Conservation (phyloP, 1,140 invertebrate species). For the Bombyx mandarina region DNA sequence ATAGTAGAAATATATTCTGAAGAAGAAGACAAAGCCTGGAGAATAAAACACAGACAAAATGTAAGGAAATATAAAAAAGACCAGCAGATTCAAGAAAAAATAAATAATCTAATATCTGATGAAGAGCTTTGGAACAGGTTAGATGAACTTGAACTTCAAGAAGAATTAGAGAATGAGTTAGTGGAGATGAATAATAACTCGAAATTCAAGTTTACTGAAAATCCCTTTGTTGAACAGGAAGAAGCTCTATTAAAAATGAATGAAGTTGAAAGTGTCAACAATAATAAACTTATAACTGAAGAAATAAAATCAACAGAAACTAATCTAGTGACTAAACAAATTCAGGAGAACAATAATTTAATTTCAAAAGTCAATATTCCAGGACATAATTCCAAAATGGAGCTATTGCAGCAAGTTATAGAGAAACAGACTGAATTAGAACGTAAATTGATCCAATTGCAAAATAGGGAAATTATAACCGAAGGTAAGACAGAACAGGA, state of each 20-base stretch:
- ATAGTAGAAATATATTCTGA: constrained; percentile 74
- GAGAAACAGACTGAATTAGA: constrained; percentile 69
- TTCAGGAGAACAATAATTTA: constrained; percentile 7
- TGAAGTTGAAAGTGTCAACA: background rate
- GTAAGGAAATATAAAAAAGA: constrained; percentile 44
- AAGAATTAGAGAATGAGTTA: constrained; percentile 63
- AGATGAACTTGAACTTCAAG: constrained; percentile 63
- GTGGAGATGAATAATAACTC: constrained; percentile 13
- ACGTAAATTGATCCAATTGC: constrained; percentile 61
- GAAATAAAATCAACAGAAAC: constrained; percentile 6
- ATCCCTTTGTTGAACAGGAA: constrained; percentile 18
- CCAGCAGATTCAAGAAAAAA: constrained; percentile 24
- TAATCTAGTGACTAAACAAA: background rate
- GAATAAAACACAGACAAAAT: constrained; percentile 49
- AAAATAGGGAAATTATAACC: constrained; percentile 39
- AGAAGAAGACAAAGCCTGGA: constrained; percentile 73
- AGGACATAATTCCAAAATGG: constrained; percentile 26
- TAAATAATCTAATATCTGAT: constrained; percentile 32
- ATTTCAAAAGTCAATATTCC: constrained; percentile 8
- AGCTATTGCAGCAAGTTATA: constrained; percentile 60
- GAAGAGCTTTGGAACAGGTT: constrained; percentile 59
- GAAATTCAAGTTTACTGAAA: constrained; percentile 11
- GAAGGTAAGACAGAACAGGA: constrained; percentile 61
- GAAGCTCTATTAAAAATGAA: constrained; percentile 7
- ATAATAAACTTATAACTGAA: background rate